Evolutionary conservation across 1,140 invertebrate genomes (phyloP).

Genomic region (Mylabris phalerata): DNA sequence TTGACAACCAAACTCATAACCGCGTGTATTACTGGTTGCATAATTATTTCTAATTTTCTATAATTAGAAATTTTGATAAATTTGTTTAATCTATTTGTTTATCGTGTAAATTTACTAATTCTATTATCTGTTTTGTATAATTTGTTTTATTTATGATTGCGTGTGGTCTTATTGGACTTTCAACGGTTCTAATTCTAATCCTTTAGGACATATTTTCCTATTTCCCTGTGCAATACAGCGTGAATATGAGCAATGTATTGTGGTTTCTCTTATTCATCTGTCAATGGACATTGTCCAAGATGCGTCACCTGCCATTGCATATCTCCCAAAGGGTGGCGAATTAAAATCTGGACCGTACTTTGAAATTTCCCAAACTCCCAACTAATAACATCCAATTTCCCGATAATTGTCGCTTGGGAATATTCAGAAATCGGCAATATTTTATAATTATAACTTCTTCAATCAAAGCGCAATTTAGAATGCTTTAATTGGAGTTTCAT

Average conservation of each 20-base stretch:
- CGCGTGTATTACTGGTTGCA: too few species aligned
- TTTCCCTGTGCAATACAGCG: conserved; percentile 28
- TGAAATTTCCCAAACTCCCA: not conserved
- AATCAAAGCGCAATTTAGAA: too few species aligned
- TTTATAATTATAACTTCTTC: too few species aligned
- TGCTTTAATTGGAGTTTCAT: too few species aligned
- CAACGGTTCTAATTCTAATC: conserved; percentile 7
- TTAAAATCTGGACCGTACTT: not conserved
- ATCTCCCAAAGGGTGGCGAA: conserved; percentile 20
- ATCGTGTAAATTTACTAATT: too few species aligned
- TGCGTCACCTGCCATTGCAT: conserved; percentile 27
- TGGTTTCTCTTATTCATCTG: conserved; percentile 29
- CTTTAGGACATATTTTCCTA: conserved; percentile 22
- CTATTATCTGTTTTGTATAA: not conserved
- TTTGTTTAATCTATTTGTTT: not conserved
- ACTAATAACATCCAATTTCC: not conserved
- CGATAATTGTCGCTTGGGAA: not conserved
- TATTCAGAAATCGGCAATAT: not conserved
- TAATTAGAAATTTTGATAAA: not conserved
- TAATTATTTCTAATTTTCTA: too few species aligned
- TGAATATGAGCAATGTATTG: conserved; percentile 33
- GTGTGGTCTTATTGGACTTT: conserved; percentile 14
- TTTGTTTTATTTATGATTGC: not conserved
- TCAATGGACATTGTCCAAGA: conserved; percentile 31
- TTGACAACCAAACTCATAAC: too few species aligned